phyloP scores from a whole-genome alignment of 2,888 invertebrate species.

The Pristionchus exspectatus region DNA sequence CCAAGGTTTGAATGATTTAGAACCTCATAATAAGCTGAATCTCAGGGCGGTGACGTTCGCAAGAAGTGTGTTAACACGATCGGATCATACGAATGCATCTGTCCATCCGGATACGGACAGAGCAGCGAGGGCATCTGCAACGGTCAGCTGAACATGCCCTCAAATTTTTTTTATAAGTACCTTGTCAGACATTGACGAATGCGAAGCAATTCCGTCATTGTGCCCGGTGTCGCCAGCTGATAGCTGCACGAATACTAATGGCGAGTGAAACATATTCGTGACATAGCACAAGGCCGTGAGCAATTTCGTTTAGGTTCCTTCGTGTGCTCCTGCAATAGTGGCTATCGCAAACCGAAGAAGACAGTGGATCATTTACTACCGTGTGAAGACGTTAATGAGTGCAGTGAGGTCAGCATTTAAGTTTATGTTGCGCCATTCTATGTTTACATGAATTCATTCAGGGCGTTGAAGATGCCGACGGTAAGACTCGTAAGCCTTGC shows the following conservation, averaged over 20 bases:
- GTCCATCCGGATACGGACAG: constrained; percentile 18
- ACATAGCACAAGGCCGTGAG: not conserved
- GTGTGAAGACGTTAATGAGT: constrained; percentile 31
- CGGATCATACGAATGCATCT: constrained; percentile 18
- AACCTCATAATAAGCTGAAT: not conserved
- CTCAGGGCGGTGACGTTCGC: constrained; percentile 54
- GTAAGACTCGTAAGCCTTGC: constrained; percentile 60
- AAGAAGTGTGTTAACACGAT: constrained; percentile 45
- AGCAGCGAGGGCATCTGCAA: constrained; percentile 26
- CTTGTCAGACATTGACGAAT: constrained; percentile 53
- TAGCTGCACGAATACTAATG: constrained; percentile 55
- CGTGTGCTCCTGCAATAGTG: constrained; percentile 44
- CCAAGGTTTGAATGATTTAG: constrained; percentile 9
- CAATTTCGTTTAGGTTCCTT: constrained; percentile 30
- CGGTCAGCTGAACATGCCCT: not conserved
- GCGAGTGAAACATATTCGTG: not conserved
- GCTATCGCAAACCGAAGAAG: constrained; percentile 56
- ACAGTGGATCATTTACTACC: constrained; percentile 25
- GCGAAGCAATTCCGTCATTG: constrained; percentile 30
- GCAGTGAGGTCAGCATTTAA: constrained; percentile 2
- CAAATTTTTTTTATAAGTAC: no score
- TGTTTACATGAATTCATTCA: not conserved
- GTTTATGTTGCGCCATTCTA: not conserved
- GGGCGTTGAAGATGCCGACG: not conserved
- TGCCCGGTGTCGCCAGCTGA: constrained; percentile 54